These are phyloP conservation scores for Lycocerus yunnanus DNA, from an alignment of 2,888 invertebrate genomes.

Conservation along the genomic window DNA sequence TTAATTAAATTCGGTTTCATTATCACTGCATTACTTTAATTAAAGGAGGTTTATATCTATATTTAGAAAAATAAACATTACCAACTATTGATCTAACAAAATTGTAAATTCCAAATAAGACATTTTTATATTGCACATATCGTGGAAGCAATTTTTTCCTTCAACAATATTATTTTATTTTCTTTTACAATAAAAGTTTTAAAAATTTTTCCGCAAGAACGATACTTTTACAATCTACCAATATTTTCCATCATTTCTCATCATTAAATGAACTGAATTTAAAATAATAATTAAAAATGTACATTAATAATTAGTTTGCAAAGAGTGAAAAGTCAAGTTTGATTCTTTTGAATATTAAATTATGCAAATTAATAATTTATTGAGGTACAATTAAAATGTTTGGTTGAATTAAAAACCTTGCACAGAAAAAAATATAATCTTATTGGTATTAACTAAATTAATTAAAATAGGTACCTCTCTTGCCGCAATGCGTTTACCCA, in stretches of 20 bases:
- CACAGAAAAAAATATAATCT: too few relatives aligned
- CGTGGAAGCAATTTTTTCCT: background rate
- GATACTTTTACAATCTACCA: background rate
- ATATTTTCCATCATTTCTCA: background rate
- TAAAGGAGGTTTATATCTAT: background rate
- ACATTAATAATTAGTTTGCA: background rate
- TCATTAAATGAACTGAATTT: background rate
- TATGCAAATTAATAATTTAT: background rate
- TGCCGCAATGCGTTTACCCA: constrained; percentile 65
- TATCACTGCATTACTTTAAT: background rate
- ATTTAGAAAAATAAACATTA: background rate
- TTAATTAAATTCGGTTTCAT: background rate
- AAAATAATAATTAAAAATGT: background rate
- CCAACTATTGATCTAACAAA: background rate
- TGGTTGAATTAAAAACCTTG: background rate
- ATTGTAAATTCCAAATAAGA: background rate
- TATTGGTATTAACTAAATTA: too few relatives aligned
- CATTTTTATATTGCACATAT: background rate
- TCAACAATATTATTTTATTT: background rate
- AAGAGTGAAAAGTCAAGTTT: background rate
- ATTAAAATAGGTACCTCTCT: constrained; percentile 66
- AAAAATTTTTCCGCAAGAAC: background rate
- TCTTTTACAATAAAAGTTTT: background rate
- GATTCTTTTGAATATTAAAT: background rate
- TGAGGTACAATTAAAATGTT: background rate